phyloP scores from a whole-genome alignment of 2,888 invertebrate species.

The Bombylius major region DNA sequence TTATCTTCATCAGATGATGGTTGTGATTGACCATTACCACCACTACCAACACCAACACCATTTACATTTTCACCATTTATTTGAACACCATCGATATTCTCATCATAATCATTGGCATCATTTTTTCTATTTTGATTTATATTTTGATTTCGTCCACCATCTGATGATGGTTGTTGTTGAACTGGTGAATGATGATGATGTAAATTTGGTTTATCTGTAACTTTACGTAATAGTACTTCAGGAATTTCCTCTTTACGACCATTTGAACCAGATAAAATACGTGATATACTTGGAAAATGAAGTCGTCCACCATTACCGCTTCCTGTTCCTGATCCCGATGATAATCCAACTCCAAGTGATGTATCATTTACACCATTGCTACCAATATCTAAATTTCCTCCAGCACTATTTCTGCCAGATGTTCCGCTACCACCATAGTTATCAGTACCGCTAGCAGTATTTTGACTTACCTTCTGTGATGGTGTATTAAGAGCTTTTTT shows the following conservation, averaged over 20 bases:
- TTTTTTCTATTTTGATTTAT: conserved; percentile 10
- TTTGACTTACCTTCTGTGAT: conserved; percentile 45
- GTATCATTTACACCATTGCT: conserved; percentile 34
- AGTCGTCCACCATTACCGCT: conserved; percentile 39
- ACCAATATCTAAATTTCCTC: conserved; percentile 8
- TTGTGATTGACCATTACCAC: background rate
- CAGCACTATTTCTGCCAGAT: background rate
- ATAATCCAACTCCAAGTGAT: background rate
- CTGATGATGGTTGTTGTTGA: conserved; percentile 13
- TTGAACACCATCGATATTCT: conserved; percentile 1
- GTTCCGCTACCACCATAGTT: conserved; percentile 1
- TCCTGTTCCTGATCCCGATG: conserved; percentile 20
- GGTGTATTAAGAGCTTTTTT: conserved; percentile 66
- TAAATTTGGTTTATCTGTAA: conserved; percentile 42
- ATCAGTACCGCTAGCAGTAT: conserved; percentile 10
- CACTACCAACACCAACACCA: conserved; percentile 5
- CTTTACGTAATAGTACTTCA: conserved; percentile 57
- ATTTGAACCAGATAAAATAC: conserved; percentile 75
- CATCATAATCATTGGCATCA: conserved; percentile 3
- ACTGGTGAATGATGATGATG: conserved; percentile 29
- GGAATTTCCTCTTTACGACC: conserved; percentile 72
- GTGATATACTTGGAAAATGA: conserved; percentile 69
- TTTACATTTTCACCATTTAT: conserved; percentile 6
- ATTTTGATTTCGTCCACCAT: conserved; percentile 8
- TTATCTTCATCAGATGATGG: conserved; percentile 5